These are phyloP conservation scores for Tryphoninae sp. DNA, from an alignment of 2,888 invertebrate genomes.

Conservation along the genomic window DNA sequence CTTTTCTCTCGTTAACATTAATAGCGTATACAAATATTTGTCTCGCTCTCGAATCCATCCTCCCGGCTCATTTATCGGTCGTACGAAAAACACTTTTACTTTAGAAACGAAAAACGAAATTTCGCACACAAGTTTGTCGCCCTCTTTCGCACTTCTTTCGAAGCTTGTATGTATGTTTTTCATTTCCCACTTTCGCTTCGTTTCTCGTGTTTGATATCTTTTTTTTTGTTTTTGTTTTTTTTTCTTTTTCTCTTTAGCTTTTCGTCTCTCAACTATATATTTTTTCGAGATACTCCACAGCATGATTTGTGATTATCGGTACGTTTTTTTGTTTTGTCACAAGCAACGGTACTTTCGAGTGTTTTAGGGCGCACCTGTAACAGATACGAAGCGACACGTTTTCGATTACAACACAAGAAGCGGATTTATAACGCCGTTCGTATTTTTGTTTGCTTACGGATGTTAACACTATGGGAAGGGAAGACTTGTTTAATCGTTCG, in stretches of 20 bases:
- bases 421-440: constrained; percentile 23
- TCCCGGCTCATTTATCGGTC: constrained; percentile 36
- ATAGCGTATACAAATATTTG: constrained; percentile 19
- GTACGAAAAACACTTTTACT: constrained; percentile 18
- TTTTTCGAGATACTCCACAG: constrained; percentile 73
- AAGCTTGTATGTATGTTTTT: not conserved
- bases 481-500: too few species aligned
- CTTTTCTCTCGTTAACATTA: constrained; percentile 18
- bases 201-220: constrained; percentile 22
- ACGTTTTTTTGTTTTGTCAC: constrained; percentile 69
- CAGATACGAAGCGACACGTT: constrained; percentile 70
- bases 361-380: constrained; percentile 80
- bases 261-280: not conserved
- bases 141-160: constrained; percentile 24
- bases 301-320: constrained; percentile 69
- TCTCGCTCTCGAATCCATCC: constrained; percentile 38
- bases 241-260: constrained; percentile 27
- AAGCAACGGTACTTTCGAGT: constrained; percentile 71
- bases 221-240: constrained; percentile 3
- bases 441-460: not conserved
- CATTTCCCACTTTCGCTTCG: constrained; percentile 27
- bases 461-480: too few species aligned
- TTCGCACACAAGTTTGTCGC: not conserved
- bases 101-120: constrained; percentile 21
- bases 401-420: constrained; percentile 58